A percentile compares a stretch with the other conserved stretches of the same genome.
phyloP scores from a whole-genome alignment of 2,113 vertebrate genomes.

The Chlamydotis undulata region DNA sequence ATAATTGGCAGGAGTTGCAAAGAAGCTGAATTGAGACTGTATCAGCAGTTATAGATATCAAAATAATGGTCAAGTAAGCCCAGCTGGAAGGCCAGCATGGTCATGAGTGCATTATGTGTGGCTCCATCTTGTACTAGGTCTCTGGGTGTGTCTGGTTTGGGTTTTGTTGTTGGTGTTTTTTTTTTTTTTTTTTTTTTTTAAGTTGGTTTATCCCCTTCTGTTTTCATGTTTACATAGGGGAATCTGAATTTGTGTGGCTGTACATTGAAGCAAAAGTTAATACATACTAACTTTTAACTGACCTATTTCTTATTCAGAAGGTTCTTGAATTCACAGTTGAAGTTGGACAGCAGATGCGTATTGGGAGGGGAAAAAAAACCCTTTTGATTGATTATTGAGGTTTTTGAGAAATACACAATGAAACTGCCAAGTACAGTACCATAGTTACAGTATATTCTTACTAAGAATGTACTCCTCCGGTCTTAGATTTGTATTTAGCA shows the following conservation, averaged over 20 bases:
- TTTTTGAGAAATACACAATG: not conserved
- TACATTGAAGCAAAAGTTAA: not conserved
- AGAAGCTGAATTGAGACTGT: not conserved
- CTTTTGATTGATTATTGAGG: not conserved
- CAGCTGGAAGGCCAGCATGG: not conserved
- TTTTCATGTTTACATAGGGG: not conserved
- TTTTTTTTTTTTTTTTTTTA: not conserved
- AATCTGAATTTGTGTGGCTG: not conserved
- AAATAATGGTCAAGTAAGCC: not conserved
- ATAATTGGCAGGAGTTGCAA: not conserved
- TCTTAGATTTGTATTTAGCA: not conserved
- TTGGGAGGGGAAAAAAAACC: not conserved
- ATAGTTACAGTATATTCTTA: not conserved
- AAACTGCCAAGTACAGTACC: not conserved
- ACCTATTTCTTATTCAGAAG: not conserved
- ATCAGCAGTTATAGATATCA: not conserved
- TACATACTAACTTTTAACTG: not conserved
- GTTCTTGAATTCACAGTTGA: not conserved
- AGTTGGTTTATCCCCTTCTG: not conserved
- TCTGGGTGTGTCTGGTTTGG: not conserved
- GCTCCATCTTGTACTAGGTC: not conserved
- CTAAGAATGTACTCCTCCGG: not conserved
- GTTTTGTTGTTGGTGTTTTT: not conserved
- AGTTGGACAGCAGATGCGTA: not conserved
- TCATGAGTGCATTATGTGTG: not conserved